Conservation (phyloP, 2,113 vertebrate species). For the Cyanoramphus novaezelandiae region DNA sequence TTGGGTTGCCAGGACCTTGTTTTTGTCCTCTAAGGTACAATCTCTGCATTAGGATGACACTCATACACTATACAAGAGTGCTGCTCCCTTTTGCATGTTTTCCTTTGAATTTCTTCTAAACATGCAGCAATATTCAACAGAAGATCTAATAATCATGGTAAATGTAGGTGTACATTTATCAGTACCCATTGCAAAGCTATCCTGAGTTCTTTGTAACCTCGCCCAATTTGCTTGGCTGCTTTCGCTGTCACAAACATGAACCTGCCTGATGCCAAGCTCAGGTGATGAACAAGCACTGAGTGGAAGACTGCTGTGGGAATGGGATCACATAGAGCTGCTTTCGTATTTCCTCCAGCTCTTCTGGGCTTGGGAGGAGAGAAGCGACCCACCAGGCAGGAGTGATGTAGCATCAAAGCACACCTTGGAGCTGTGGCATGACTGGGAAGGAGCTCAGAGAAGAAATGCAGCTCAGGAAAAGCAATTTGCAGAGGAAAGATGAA, state of each 20-base stretch:
- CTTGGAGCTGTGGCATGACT: neutral
- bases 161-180: neutral
- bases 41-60: neutral
- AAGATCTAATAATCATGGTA: neutral
- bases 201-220: neutral
- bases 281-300: neutral
- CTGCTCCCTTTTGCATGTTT: accelerated
- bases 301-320: neutral
- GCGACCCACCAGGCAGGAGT: neutral
- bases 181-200: neutral
- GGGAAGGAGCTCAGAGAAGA: neutral
- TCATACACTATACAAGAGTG: neutral
- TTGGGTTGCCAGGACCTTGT: neutral
- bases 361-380: neutral
- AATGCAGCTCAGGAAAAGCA: neutral
- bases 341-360: constrained; percentile 16
- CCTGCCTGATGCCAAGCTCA: neutral
- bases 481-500: neutral
- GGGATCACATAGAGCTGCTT: neutral
- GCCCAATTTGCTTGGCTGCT: neutral
- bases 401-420: neutral
- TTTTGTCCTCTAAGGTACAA: neutral
- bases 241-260: neutral
- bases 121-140: neutral
- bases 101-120: neutral